A percentile compares a stretch with the other conserved stretches of the same genome.
Conservation (phyloP, 2,888 invertebrate species). For the Eumerus sabulonum region DNA sequence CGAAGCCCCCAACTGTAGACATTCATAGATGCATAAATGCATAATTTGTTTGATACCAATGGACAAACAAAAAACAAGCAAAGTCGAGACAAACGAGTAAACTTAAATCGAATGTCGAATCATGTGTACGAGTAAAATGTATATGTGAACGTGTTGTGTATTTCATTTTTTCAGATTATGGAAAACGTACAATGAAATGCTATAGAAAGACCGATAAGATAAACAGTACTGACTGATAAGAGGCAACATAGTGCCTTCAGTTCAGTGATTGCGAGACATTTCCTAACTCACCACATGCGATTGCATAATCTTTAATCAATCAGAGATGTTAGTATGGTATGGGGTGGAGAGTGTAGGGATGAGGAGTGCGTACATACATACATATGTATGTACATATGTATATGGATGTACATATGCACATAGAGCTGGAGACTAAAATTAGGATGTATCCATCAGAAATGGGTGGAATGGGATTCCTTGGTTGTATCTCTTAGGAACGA, state of each 20-base stretch:
- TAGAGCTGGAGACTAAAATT: constrained; percentile 27
- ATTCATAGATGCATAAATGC: too few species aligned
- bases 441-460: constrained; percentile 38
- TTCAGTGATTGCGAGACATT: too few species aligned
- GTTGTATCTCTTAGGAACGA: not conserved
- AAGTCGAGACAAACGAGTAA: too few species aligned
- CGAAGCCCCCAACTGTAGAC: too few species aligned
- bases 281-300: too few species aligned
- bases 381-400: not conserved
- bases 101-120: too few species aligned
- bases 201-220: not conserved
- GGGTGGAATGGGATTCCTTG: constrained; percentile 14
- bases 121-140: too few species aligned
- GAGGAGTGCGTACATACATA: not conserved
- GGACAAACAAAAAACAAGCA: too few species aligned
- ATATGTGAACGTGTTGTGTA: too few species aligned
- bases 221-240: not conserved
- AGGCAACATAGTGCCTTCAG: too few species aligned
- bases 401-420: not conserved
- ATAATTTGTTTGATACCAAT: too few species aligned
- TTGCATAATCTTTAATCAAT: constrained; percentile 47
- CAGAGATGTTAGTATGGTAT: not conserved
- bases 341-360: not conserved
- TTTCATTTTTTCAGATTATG: not conserved
- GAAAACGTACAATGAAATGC: not conserved